Evolutionary conservation across 2,888 invertebrate genomes (phyloP).

Genomic region (Odontocolon sp.): DNA sequence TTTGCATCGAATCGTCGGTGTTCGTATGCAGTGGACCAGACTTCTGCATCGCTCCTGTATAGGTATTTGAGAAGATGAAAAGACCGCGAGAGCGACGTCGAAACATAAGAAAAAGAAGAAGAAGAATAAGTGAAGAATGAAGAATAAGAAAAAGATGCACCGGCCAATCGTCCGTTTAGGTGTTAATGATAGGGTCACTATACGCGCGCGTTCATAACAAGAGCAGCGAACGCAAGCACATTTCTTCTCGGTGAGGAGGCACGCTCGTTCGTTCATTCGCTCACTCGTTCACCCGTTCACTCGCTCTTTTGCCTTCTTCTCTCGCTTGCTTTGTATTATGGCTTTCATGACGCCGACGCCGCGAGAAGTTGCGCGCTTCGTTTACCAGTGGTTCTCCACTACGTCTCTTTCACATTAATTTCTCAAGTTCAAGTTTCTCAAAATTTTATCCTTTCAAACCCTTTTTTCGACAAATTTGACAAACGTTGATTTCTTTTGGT

Average conservation of each 20-base stretch:
- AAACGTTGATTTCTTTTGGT: no score
- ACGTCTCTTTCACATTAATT: constrained; percentile 5
- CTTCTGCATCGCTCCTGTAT: constrained; percentile 40
- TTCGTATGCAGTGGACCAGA: constrained; percentile 35
- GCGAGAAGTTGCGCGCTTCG: constrained; percentile 66
- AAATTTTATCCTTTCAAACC: not conserved
- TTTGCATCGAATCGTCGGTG: constrained; percentile 33
- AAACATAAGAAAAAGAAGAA: constrained; percentile 1
- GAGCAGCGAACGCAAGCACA: constrained; percentile 61
- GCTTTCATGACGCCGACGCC: constrained; percentile 74
- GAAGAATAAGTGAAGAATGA: constrained; percentile 32
- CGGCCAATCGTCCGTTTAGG: constrained; percentile 75
- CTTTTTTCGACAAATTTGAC: not conserved
- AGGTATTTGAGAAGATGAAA: constrained; percentile 44
- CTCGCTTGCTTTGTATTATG: constrained; percentile 67
- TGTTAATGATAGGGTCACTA: constrained; percentile 78
- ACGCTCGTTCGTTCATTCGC: constrained; percentile 54
- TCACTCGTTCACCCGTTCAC: constrained; percentile 51
- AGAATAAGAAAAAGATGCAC: constrained; percentile 58
- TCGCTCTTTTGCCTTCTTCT: constrained; percentile 40
- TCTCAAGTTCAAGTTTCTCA: constrained; percentile 31
- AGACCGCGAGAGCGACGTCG: constrained; percentile 29
- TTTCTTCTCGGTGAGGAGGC: constrained; percentile 39
- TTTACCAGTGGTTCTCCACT: constrained; percentile 61
- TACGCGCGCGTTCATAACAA: constrained; percentile 72